These are phyloP conservation scores for Ecdyonurus torrentis DNA, from an alignment of 2,888 invertebrate genomes.

Conservation along the genomic window DNA sequence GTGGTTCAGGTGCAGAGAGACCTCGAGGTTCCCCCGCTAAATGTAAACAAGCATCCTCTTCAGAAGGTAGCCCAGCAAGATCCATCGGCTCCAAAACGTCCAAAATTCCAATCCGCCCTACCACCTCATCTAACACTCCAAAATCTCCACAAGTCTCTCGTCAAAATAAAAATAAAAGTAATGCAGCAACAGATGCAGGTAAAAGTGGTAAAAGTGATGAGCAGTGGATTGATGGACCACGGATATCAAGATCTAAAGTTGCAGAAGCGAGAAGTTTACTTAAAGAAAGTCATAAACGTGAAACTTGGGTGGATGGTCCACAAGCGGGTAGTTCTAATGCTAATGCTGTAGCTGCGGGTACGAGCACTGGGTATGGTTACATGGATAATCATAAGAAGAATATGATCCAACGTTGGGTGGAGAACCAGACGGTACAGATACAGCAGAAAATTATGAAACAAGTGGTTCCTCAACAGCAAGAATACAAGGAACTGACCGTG, in stretches of 20 bases:
- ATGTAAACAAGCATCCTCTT: background rate
- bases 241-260: constrained; percentile 43
- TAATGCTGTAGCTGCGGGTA: constrained; percentile 6
- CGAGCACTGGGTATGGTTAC: constrained; percentile 52
- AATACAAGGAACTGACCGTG: constrained; percentile 39
- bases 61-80: constrained; percentile 4
- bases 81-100: background rate
- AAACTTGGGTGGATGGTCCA: constrained; percentile 94
- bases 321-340: constrained; percentile 38
- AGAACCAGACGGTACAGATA: constrained; percentile 73
- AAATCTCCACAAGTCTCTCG: constrained; percentile 40
- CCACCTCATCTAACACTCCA: constrained; percentile 31
- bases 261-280: constrained; percentile 39
- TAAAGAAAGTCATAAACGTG: constrained; percentile 61
- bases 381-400: constrained; percentile 87
- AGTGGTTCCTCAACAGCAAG: constrained; percentile 10
- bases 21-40: constrained; percentile 12
- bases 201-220: constrained; percentile 51
- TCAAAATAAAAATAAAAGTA: constrained; percentile 15
- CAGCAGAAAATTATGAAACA: constrained; percentile 24
- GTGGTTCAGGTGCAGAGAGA: constrained; percentile 56
- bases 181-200: constrained; percentile 15
- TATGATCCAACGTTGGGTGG: constrained; percentile 88
- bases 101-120: background rate
- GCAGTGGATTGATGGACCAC: constrained; percentile 93